These are phyloP conservation scores for Leptopilina boulardi DNA, from an alignment of 1,140 invertebrate species.

Conservation along the genomic window DNA sequence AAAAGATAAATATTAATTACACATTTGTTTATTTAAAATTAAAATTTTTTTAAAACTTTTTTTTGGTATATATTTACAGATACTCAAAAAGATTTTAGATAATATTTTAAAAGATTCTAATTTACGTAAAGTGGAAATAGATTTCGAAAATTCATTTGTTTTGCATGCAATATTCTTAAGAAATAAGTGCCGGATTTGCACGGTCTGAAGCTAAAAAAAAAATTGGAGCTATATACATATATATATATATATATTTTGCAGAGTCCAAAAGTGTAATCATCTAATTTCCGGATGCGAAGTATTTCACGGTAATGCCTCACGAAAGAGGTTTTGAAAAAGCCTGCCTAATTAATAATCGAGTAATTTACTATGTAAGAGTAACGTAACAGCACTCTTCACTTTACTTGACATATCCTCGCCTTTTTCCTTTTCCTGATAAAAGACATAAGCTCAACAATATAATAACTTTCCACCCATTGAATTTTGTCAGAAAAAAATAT, in stretches of 20 bases:
- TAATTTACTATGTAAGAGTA: constrained; percentile 16
- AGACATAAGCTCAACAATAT: background rate
- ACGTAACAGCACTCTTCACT: constrained; percentile 26
- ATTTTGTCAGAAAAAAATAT: background rate
- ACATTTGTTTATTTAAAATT: too few species aligned
- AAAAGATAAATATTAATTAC: background rate
- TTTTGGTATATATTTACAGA: too few species aligned
- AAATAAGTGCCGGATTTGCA: constrained; percentile 22
- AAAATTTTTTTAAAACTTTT: too few species aligned
- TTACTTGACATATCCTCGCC: constrained; percentile 28
- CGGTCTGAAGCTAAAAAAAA: constrained; percentile 12
- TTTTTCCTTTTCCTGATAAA: constrained; percentile 15
- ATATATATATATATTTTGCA: constrained; percentile 10
- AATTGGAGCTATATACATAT: background rate
- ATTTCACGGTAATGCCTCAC: constrained; percentile 20
- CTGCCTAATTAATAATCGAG: constrained; percentile 30
- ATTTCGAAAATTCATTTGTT: background rate
- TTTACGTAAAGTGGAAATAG: background rate
- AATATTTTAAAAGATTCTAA: background rate
- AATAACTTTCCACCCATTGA: too few species aligned
- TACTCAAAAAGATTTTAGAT: too few species aligned
- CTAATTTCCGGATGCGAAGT: constrained; percentile 18
- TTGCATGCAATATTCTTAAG: background rate
- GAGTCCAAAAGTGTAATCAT: background rate
- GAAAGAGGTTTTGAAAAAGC: constrained; percentile 19